These are phyloP conservation scores for Lepidochitona cinerea DNA, from an alignment of 2,888 invertebrate species.

Conservation along the genomic window DNA sequence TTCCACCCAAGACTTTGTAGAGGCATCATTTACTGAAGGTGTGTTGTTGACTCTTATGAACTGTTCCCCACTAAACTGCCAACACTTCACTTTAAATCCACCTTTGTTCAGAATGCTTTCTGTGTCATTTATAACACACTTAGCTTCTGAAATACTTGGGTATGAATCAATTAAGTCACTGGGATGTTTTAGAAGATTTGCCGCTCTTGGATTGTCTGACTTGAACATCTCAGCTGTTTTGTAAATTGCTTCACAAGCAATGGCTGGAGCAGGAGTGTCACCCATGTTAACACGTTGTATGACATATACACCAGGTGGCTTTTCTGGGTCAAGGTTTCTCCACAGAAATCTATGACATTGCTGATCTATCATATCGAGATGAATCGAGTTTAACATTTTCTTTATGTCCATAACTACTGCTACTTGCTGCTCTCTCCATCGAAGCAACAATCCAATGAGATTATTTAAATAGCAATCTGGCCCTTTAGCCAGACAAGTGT, in stretches of 20 bases:
- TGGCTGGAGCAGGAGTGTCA: conserved; percentile 6
- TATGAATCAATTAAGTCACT: neutral
- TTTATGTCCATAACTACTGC: conserved; percentile 1
- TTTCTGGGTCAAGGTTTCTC: neutral
- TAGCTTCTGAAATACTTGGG: neutral
- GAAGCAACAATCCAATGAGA: neutral
- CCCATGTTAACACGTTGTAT: conserved; percentile 9
- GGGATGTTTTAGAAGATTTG: neutral
- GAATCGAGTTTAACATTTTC: conserved; percentile 9
- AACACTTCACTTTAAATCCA: neutral
- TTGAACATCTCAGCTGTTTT: neutral
- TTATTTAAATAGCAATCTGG: conserved; percentile 5
- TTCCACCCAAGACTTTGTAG: neutral
- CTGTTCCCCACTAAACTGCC: neutral
- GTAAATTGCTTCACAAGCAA: neutral
- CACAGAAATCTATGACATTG: conserved; percentile 8
- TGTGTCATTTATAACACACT: neutral
- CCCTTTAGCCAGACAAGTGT: conserved; percentile 6
- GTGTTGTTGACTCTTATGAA: too few relatives aligned
- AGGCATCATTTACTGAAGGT: neutral
- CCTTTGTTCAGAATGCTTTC: conserved; percentile 7
- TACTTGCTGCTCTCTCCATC: neutral
- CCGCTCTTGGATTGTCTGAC: neutral
- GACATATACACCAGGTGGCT: neutral
- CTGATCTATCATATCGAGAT: neutral